These are phyloP conservation scores for Hydrocynus forskahlii DNA, from an alignment of 2,797 vertebrate species.

Conservation along the genomic window DNA sequence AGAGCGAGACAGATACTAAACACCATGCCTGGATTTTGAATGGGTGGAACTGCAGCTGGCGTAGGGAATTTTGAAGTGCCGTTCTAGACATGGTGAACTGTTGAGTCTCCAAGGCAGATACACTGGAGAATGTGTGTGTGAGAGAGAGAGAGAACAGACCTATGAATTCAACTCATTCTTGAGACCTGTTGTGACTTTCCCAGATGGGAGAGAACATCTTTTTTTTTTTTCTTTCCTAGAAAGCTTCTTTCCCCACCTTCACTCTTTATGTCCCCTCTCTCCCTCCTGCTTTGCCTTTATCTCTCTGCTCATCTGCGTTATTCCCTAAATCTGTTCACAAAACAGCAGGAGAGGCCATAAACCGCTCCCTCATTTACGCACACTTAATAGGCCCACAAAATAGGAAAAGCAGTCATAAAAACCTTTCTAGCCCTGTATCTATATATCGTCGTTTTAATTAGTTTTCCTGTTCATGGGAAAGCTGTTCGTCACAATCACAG, in stretches of 20 bases:
- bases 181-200: slow-evolving; percentile 20
- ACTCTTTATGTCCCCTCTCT: not conserved
- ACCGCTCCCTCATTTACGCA: slow-evolving; percentile 38
- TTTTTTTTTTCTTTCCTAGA: slow-evolving; percentile 6
- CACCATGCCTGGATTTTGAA: not conserved
- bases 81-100: not conserved
- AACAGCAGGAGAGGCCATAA: slow-evolving; percentile 45
- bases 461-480: slow-evolving; percentile 18
- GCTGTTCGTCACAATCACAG: not conserved
- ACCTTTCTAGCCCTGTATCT: not conserved
- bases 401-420: slow-evolving; percentile 35
- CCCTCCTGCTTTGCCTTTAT: not conserved
- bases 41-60: not conserved
- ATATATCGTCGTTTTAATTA: slow-evolving; percentile 28
- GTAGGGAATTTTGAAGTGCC: slow-evolving; percentile 16
- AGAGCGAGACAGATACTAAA: not conserved
- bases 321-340: slow-evolving; percentile 43
- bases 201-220: slow-evolving; percentile 8
- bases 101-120: slow-evolving; percentile 19
- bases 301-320: slow-evolving; percentile 17
- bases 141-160: not conserved
- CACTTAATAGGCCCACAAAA: slow-evolving; percentile 41
- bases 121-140: slow-evolving; percentile 17
- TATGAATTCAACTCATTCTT: not conserved
- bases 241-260: not conserved